Conservation (phyloP, 2,888 invertebrate species). For the Xestia sexstrigata region DNA sequence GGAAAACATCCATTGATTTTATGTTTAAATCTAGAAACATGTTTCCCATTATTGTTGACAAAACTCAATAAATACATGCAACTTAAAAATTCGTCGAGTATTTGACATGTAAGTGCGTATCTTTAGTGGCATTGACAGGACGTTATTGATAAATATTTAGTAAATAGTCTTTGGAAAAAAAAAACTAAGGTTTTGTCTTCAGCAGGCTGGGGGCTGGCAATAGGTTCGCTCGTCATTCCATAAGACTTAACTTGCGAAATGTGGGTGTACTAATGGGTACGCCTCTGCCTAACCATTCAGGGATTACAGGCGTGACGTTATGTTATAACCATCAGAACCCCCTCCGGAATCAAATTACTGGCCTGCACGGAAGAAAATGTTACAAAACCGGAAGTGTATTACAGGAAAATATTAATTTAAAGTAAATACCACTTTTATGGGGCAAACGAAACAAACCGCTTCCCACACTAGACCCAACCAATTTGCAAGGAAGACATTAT, state of each 20-base stretch:
- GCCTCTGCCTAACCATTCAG: background rate
- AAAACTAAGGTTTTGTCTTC: background rate
- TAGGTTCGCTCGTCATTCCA: background rate
- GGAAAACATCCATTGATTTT: conserved; percentile 31
- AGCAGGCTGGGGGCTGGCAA: background rate
- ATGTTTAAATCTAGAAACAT: conserved; percentile 40
- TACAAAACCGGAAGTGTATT: conserved; percentile 20
- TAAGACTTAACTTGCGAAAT: background rate
- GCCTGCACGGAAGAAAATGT: conserved; percentile 1
- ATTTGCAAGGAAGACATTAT: conserved; percentile 53
- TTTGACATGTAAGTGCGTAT: conserved; percentile 2
- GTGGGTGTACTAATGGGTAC: background rate
- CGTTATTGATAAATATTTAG: background rate
- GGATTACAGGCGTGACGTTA: background rate
- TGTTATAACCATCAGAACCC: background rate
- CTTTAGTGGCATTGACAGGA: background rate
- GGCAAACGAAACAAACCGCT: conserved; percentile 25
- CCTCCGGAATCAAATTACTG: conserved; percentile 1
- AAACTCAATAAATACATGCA: background rate
- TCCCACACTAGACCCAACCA: conserved; percentile 27
- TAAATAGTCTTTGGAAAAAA: background rate
- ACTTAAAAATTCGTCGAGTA: background rate
- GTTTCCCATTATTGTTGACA: background rate
- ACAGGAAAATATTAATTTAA: conserved; percentile 20
- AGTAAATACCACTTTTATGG: conserved; percentile 12